Conservation (phyloP, 2,113 vertebrate species). For the Galbula dea region DNA sequence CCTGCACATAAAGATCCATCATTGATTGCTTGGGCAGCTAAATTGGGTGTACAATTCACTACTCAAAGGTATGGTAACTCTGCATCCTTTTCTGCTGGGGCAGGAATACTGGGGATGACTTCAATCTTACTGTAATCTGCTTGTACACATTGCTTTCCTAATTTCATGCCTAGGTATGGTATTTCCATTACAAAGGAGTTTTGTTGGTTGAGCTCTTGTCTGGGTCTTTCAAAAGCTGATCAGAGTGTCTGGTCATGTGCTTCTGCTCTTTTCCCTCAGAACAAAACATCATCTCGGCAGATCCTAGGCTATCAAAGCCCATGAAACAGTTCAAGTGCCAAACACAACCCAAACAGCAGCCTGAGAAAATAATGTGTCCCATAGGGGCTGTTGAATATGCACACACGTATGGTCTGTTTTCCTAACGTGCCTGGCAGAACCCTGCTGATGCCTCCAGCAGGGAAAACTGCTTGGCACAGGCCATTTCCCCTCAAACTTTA, state of each 20-base stretch:
- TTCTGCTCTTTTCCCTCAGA: not conserved
- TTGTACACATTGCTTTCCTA: not conserved
- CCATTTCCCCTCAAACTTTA: not conserved
- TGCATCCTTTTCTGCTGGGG: conserved; percentile 19
- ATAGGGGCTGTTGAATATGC: conserved; percentile 37
- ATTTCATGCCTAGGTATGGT: conserved; percentile 22
- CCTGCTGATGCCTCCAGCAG: conserved; percentile 58
- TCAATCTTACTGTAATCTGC: not conserved
- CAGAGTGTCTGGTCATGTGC: conserved; percentile 31
- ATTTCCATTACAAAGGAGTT: conserved; percentile 52
- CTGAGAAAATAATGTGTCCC: conserved; percentile 45
- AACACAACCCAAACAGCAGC: conserved; percentile 16
- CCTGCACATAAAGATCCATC: not conserved
- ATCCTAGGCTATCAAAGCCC: conserved; percentile 30
- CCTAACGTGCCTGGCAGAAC: conserved; percentile 22
- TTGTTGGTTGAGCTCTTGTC: conserved; percentile 3
- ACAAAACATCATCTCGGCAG: conserved; percentile 31
- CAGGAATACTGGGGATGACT: not conserved
- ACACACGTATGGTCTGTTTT: conserved; percentile 52
- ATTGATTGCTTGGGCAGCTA: not conserved
- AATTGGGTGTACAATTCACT: not conserved
- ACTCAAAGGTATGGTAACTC: not conserved
- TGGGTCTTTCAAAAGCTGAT: conserved; percentile 25
- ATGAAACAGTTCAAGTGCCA: conserved; percentile 45
- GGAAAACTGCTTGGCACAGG: conserved; percentile 40